These are phyloP conservation scores for Pimpla rufipes DNA, from an alignment of 2,888 invertebrate species.

Conservation along the genomic window DNA sequence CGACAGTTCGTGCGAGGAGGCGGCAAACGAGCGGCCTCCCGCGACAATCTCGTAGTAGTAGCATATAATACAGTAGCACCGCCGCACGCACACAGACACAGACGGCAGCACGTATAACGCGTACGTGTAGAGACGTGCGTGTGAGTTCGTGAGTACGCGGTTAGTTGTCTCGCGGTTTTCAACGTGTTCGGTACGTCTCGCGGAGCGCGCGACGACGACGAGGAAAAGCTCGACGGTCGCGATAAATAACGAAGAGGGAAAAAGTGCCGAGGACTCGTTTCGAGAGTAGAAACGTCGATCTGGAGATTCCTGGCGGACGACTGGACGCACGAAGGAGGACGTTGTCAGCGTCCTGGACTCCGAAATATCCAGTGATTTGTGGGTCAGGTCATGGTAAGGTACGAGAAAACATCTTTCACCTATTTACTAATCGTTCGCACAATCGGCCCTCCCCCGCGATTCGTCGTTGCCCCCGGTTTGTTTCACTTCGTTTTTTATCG, in stretches of 20 bases:
- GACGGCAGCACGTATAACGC: conserved; percentile 71
- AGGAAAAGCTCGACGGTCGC: background rate
- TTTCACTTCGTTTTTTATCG: background rate
- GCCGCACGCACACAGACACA: conserved; percentile 29
- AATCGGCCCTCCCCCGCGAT: no score
- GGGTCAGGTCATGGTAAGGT: conserved; percentile 83
- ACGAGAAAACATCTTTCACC: conserved; percentile 68
- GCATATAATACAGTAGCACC: conserved; percentile 19
- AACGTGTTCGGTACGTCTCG: conserved; percentile 55
- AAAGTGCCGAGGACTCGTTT: background rate
- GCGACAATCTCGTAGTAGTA: conserved; percentile 43
- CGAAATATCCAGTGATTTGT: conserved; percentile 72
- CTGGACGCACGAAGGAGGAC: conserved; percentile 34
- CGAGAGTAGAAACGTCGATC: conserved; percentile 13
- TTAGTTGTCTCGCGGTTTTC: conserved; percentile 64
- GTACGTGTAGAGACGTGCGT: conserved; percentile 56
- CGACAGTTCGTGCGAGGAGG: conserved; percentile 59
- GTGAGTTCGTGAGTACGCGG: conserved; percentile 55
- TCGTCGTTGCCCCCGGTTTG: background rate
- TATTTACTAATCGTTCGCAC: background rate
- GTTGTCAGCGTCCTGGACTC: conserved; percentile 63
- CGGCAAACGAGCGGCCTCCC: conserved; percentile 52
- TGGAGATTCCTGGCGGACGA: background rate
- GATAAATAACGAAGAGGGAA: conserved; percentile 15
- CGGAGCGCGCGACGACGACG: conserved; percentile 30